Evolutionary conservation across 2,113 vertebrate genomes (phyloP), one percentile per base, ranked within the genome.

Genomic region (Hippocampus comes): DNA sequence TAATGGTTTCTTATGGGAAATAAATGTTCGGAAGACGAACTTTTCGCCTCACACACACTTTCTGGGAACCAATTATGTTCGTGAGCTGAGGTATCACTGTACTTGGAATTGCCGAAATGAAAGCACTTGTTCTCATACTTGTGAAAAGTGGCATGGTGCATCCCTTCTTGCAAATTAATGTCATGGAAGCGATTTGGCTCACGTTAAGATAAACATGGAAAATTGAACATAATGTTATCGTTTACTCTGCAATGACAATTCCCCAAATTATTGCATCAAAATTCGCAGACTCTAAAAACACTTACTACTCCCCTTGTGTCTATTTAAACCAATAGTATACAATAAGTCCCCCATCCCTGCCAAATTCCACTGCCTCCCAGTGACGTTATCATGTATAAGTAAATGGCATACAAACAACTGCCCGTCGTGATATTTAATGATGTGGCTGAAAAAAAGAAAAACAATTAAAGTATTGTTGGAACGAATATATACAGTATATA

Each of bases 401-500:
- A 23, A 48, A 27, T 14, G 43, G 43, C 23, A 18, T 66, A 23
- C 18, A 43, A 43, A 65, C 21, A 23, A 43, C 23, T 23, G 15
- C 2, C 5, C 27, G 21, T 78, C 65, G 30, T 63, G 63, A 57
- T 65, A 65, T 64, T 64, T 48, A 9, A 9, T 21, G 63, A 4
- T 25, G 42, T 46, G 21, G 20, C 59, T 81, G 41, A 59, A 68
- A 74, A 41, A 25, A 30, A 43, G 64, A 15, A 48, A 66, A 60
- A 30, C 15, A 25, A 46, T 15, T 14, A 17, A 25, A 6, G 41
- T 68, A 48, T 67, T 27, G 30, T 49, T 51, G 49, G 2, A 43
- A 12, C 12, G 2, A 38, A 38, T 38, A 5, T 38, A 38, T 38
- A 38, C 2, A 30, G 2, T 2, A 30, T 2, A 30, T 25, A 25